Evolutionary conservation across 2,797 vertebrate genomes (phyloP).

Genomic region (Okamejei kenojei): DNA sequence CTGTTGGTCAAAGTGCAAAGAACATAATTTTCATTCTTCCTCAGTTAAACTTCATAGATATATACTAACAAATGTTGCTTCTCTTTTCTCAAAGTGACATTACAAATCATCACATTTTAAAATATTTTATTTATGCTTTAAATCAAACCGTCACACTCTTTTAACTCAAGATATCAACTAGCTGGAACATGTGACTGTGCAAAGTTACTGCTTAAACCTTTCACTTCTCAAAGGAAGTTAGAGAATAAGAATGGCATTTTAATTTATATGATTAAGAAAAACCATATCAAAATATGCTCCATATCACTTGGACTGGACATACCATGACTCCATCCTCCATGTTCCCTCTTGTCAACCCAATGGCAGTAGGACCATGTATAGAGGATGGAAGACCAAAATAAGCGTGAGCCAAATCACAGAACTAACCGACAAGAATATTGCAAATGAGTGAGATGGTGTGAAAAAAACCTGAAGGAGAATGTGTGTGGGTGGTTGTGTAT

Average conservation of each 20-base stretch:
- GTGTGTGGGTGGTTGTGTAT: not conserved
- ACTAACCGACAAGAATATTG: not conserved
- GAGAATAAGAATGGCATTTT: constrained; percentile 10
- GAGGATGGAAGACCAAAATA: not conserved
- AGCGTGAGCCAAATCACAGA: not conserved
- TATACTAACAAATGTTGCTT: not conserved
- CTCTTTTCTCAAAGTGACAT: not conserved
- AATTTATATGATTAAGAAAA: not conserved
- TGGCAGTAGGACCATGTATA: not conserved
- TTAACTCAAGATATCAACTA: not conserved
- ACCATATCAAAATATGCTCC: not conserved
- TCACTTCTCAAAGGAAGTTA: constrained; percentile 1
- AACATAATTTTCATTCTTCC: not conserved
- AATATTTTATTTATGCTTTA: not conserved
- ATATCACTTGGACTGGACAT: not conserved
- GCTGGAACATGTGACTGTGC: not conserved
- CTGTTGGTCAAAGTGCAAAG: constrained; percentile 17
- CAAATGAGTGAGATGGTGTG: too few relatives aligned
- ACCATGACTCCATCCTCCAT: not conserved
- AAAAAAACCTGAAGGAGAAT: too few relatives aligned
- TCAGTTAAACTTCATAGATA: not conserved
- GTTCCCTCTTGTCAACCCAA: not conserved
- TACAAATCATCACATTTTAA: constrained; percentile 6
- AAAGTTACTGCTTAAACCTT: not conserved
- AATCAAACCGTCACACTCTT: not conserved